Evolutionary conservation across 2,888 invertebrate genomes (phyloP), one percentile per base, ranked within the genome.

Genomic region (Hofmannophila pseudospretella): DNA sequence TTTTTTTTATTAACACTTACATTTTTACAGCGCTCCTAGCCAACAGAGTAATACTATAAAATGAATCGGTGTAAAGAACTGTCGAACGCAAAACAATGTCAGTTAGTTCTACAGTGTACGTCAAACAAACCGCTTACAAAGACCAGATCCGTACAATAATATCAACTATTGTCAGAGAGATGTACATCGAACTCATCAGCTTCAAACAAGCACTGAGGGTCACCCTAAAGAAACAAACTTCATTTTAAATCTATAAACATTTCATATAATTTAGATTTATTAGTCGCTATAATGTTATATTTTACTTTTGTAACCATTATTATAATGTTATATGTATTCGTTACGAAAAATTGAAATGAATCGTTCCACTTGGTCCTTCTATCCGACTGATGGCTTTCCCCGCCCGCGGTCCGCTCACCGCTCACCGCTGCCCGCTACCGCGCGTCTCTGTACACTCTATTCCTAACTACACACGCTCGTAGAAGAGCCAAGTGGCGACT

Each of bases 1-100:
- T 85, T 86, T 86, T 85, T 82, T 86, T 86, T 85, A 86, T 84
- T 86, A 86, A 86, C 86, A 86, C 86, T 86, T 86, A 86, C 84
- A 86, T 85, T 84, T 86, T 86, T 86, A 86, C 86, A 86, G 86
- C 86, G 79, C 79, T 80, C 81, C 86, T 86, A 86, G 85, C 86
- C 85, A 86, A 86, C 86, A 85, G 77, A 86, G 85, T 86, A 84
- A 82, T 84, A 81, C 84, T 85, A 85, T 78, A 77, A 86, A 86
- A 78, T 77, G 67, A 84, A 82, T 76, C 58, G 72, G 86, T 86
- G 86, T 85, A 84, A 81, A 80, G 69, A 75, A 82, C 81, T 80
- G 80, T 82, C 67, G 74, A 85, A 85, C 85, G 85, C 85, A 84
- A 85, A 81, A 77, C 71, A 85, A 85, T 69, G 71, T 81, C 78